These are phyloP conservation scores for Masticophis lateralis DNA, from an alignment of 2,797 vertebrate species.

Conservation along the genomic window DNA sequence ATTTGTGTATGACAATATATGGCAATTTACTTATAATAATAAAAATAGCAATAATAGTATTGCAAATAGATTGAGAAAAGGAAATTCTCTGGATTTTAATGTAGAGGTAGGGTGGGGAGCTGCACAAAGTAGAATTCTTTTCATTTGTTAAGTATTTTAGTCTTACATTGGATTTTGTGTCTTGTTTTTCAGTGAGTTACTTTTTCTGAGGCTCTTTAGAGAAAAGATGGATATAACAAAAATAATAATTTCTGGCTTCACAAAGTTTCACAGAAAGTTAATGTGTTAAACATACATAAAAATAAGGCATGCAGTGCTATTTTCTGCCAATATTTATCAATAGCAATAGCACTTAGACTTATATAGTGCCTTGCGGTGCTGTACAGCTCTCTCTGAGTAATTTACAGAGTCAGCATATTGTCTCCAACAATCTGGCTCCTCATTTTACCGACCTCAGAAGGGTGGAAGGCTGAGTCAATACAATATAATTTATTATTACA, in stretches of 20 bases:
- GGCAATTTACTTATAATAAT: neutral
- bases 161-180: neutral
- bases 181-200: neutral
- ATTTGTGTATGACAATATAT: neutral
- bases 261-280: neutral
- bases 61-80: neutral
- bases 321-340: neutral
- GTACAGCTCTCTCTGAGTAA: too few species aligned
- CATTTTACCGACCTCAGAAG: neutral
- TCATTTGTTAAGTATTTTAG: neutral
- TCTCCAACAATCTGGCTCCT: neutral
- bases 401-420: neutral
- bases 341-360: neutral
- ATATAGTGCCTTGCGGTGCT: neutral
- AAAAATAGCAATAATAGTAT: neutral
- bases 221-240: neutral
- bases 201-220: neutral
- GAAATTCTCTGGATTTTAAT: neutral
- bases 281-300: neutral
- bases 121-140: neutral
- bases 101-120: neutral
- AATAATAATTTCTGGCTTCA: neutral
- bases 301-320: neutral
- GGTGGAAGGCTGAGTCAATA: neutral
- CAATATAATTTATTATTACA: too few species aligned